phyloP scores from a whole-genome alignment of 2,797 vertebrate genomes.

The Zonotrichia albicollis region DNA sequence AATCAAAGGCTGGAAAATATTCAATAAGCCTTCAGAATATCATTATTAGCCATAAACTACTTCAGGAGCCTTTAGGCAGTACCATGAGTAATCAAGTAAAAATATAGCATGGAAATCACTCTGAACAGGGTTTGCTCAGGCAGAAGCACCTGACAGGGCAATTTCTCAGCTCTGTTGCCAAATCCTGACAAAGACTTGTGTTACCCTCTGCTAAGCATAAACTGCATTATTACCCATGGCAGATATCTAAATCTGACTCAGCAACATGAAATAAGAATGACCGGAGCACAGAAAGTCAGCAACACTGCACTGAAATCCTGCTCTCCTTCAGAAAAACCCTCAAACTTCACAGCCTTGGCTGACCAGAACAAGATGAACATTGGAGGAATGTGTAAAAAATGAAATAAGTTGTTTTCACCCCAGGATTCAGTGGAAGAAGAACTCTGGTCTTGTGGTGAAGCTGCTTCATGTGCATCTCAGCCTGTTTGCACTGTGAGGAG shows the following conservation, averaged over 20 bases:
- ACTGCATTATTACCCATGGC: not conserved
- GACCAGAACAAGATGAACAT: not conserved
- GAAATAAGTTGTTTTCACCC: not conserved
- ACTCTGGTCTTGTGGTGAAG: not conserved
- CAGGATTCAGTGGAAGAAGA: not conserved
- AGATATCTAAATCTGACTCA: not conserved
- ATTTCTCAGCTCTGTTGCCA: not conserved
- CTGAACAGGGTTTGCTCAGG: not conserved
- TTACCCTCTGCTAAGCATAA: not conserved
- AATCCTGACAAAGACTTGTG: not conserved
- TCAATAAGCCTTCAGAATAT: not conserved
- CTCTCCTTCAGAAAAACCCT: not conserved
- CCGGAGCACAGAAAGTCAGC: not conserved
- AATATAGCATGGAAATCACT: not conserved
- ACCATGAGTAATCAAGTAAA: not conserved
- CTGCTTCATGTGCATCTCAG: not conserved
- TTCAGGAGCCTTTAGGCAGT: not conserved
- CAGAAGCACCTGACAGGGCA: rapidly evolving
- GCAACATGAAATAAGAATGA: not conserved
- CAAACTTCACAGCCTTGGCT: not conserved
- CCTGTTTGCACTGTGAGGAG: not conserved
- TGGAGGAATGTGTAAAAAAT: not conserved
- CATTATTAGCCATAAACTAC: not conserved
- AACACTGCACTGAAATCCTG: not conserved
- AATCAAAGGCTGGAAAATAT: not conserved